phyloP scores from a whole-genome alignment of 2,888 invertebrate species.

The Drosophila recens region DNA sequence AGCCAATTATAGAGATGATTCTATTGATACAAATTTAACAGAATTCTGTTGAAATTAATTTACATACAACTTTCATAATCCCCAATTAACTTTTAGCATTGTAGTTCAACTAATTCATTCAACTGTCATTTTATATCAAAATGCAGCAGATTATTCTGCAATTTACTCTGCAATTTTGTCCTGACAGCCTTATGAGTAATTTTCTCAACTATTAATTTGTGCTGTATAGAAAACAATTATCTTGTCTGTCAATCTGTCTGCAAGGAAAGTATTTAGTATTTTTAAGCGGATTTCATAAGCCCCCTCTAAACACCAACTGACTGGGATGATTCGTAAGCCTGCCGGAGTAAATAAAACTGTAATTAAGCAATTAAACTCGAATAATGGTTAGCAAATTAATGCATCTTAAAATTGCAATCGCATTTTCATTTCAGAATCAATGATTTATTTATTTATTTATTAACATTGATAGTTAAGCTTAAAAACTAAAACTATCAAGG shows the following conservation, averaged over 20 bases:
- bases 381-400: background rate
- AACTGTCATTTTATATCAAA: background rate
- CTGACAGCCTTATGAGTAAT: background rate
- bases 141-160: background rate
- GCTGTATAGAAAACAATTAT: background rate
- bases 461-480: too few relatives aligned
- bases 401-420: background rate
- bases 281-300: background rate
- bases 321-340: background rate
- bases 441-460: too few relatives aligned
- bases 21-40: background rate
- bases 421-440: background rate
- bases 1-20: background rate
- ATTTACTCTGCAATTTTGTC: background rate
- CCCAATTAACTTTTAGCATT: background rate
- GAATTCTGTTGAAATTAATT: background rate
- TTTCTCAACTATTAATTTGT: background rate
- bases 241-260: too few relatives aligned
- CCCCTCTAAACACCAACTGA: background rate
- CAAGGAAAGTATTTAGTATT: background rate
- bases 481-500: too few relatives aligned
- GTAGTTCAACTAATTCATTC: background rate
- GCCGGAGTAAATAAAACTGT: background rate
- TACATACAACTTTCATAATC: background rate
- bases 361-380: background rate